A percentile compares a stretch with the other conserved stretches of the same genome.
Evolutionary conservation across 2,797 vertebrate species (phyloP).

Genomic region (Bryconaethiops microstoma): DNA sequence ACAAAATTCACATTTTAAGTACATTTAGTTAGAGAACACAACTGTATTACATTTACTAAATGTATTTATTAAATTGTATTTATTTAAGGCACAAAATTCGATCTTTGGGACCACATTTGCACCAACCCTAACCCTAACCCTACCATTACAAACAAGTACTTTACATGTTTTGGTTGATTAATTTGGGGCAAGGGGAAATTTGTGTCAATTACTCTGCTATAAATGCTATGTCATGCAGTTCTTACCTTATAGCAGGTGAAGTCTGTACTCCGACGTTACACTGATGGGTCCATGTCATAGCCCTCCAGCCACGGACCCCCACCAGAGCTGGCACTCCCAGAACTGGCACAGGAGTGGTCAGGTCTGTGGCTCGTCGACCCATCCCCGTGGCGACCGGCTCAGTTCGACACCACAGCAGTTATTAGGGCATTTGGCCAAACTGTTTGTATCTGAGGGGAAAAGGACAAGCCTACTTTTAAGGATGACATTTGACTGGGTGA

Average conservation of each 20-base stretch:
- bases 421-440: slow-evolving; percentile 53
- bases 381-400: slow-evolving; percentile 64
- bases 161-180: too few species aligned
- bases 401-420: slow-evolving; percentile 48
- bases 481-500: slow-evolving; percentile 23
- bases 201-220: too few species aligned
- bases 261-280: slow-evolving; percentile 79
- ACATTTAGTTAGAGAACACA: too few species aligned
- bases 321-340: slow-evolving; percentile 77
- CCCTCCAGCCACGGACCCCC: slow-evolving; percentile 73
- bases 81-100: too few species aligned
- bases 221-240: too few species aligned
- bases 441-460: slow-evolving; percentile 67
- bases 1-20: too few species aligned
- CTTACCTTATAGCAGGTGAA: slow-evolving; percentile 67
- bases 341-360: slow-evolving; percentile 77
- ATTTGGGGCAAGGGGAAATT: too few species aligned
- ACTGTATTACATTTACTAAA: too few species aligned
- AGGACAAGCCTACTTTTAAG: slow-evolving; percentile 61
- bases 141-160: too few species aligned
- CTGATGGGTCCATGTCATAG: slow-evolving; percentile 70
- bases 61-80: too few species aligned
- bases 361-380: slow-evolving; percentile 79
- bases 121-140: too few species aligned
- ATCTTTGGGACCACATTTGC: too few species aligned